A percentile compares a stretch with the other conserved stretches of the same genome.
Conservation (phyloP, 2,113 vertebrate species). For the Microtus pennsylvanicus region DNA sequence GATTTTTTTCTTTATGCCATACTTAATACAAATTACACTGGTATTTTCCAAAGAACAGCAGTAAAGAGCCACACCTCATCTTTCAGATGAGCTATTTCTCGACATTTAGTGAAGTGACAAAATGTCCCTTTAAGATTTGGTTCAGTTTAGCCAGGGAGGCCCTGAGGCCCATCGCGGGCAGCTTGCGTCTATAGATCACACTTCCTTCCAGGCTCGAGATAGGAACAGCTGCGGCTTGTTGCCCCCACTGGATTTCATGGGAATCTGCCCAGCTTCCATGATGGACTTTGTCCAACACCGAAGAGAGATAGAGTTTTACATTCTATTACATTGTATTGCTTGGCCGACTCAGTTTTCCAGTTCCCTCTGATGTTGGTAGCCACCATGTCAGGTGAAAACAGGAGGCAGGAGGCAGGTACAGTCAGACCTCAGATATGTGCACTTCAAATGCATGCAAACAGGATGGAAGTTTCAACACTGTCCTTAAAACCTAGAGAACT, state of each 20-base stretch:
- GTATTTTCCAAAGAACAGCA: slow-evolving; percentile 32
- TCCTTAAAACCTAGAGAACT: not conserved
- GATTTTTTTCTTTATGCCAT: slow-evolving; percentile 2
- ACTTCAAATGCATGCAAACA: not conserved
- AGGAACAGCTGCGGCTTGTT: slow-evolving; percentile 36
- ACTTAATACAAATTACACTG: slow-evolving; percentile 48
- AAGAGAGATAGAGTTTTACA: slow-evolving; percentile 7
- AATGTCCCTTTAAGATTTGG: slow-evolving; percentile 14
- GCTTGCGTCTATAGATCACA: not conserved
- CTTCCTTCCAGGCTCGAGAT: not conserved
- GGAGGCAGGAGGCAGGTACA: not conserved
- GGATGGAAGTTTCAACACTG: not conserved
- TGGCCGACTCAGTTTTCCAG: not conserved
- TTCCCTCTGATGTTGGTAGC: not conserved
- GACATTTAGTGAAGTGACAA: slow-evolving; percentile 17
- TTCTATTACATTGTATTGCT: not conserved
- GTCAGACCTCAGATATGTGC: not conserved
- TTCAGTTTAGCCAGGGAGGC: slow-evolving; percentile 11
- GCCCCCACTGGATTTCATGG: slow-evolving; percentile 10
- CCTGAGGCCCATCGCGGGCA: not conserved
- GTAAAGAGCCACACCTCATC: not conserved
- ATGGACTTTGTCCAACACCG: not conserved
- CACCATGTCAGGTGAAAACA: not conserved
- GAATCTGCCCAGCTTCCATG: slow-evolving; percentile 38
- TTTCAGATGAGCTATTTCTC: slow-evolving; percentile 26